Percentiles rank a stretch among this genome's conserved stretches.
These are phyloP conservation scores for Athrips mouffetella DNA, from an alignment of 2,888 invertebrate genomes.

Conservation along the genomic window DNA sequence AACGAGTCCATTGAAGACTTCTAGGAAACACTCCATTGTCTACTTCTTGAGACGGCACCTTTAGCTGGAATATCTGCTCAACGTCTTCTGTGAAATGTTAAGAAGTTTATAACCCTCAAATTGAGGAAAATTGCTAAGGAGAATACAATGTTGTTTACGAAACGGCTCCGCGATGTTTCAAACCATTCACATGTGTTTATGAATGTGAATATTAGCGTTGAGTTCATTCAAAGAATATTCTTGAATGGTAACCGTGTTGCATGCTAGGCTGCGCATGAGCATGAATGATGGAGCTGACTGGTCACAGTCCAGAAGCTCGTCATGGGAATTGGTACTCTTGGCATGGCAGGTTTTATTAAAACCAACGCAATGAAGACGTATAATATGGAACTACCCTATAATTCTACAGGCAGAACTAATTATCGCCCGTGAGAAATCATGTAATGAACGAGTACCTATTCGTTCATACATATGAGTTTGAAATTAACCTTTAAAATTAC, in stretches of 20 bases:
- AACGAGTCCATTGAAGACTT: constrained; percentile 44
- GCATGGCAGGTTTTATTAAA: constrained; percentile 51
- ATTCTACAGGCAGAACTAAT: constrained; percentile 37
- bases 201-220: constrained; percentile 14
- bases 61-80: constrained; percentile 37
- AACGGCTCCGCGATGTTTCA: constrained; percentile 10
- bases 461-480: no score
- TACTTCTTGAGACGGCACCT: constrained; percentile 53
- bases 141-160: constrained; percentile 24
- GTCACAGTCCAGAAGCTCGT: constrained; percentile 62
- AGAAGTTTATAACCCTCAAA: constrained; percentile 31
- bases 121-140: constrained; percentile 40
- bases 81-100: constrained; percentile 33
- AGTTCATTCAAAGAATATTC: constrained; percentile 26
- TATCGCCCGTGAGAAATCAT: constrained; percentile 38
- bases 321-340: constrained; percentile 60
- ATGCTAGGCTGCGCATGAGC: constrained; percentile 39
- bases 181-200: constrained; percentile 14
- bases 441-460: no score
- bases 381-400: constrained; percentile 40
- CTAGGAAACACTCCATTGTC: constrained; percentile 57
- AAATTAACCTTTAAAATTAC: no score
- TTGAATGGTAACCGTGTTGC: constrained; percentile 23
- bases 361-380: constrained; percentile 41
- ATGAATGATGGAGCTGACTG: constrained; percentile 38